phyloP scores from a whole-genome alignment of 2,113 vertebrate species.

The Brachyhypopomus gauderio region DNA sequence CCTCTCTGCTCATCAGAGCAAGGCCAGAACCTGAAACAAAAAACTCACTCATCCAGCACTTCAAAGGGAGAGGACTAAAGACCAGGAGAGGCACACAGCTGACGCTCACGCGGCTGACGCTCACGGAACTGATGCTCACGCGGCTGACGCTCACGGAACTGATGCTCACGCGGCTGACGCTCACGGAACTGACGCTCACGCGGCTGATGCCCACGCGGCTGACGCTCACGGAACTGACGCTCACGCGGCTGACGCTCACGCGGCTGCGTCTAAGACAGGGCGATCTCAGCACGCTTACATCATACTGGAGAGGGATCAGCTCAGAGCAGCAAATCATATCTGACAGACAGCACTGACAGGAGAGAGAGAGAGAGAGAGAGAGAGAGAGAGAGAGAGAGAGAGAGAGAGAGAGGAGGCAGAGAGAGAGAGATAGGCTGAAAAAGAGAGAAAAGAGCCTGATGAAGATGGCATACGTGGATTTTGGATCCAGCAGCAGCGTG shows the following conservation, averaged over 20 bases:
- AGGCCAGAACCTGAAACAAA: constrained; percentile 15
- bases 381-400: background rate
- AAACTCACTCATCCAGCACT: constrained; percentile 18
- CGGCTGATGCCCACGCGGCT: too few relatives aligned
- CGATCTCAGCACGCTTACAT: constrained; percentile 27
- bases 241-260: too few relatives aligned
- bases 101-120: too few relatives aligned
- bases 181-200: too few relatives aligned
- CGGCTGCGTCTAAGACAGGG: too few relatives aligned
- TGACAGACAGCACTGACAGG: constrained; percentile 27
- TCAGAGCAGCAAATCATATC: constrained; percentile 36
- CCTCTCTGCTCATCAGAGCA: constrained; percentile 1
- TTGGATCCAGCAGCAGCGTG: too few relatives aligned
- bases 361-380: background rate
- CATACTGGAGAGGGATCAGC: constrained; percentile 35
- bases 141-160: too few relatives aligned
- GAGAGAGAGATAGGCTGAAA: constrained; percentile 39
- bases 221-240: too few relatives aligned
- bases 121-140: too few relatives aligned
- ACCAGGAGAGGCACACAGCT: background rate
- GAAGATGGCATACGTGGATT: background rate
- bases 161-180: too few relatives aligned
- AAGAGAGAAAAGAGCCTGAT: constrained; percentile 34
- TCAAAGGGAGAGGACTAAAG: background rate
- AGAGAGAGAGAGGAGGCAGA: background rate